Evolutionary conservation across 1,140 invertebrate species (phyloP), one percentile per base, ranked within the genome.

Genomic region (Micrasema minimum): DNA sequence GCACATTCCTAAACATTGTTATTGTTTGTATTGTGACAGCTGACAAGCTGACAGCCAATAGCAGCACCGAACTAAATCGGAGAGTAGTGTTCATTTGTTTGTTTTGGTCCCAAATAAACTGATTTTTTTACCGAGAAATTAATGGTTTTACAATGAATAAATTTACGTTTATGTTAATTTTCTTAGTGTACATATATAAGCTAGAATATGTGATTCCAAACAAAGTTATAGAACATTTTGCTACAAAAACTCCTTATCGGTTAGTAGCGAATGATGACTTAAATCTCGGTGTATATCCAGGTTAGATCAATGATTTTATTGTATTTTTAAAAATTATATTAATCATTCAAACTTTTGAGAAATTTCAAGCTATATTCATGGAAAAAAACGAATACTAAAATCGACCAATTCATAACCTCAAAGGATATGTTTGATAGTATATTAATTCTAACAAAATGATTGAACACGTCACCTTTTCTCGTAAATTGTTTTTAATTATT

Each of bases 161-260:
- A 31, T 37, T 65, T 7, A 41, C 59, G 6, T 22, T 62, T 41
- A 62, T 41, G 35, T 18, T 62, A n/a, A 59, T 59, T 14, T 41
- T 59, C 20, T 20, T 59, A 9, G 35, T 22, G 16, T 41, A 31
- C 4, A n/a, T 66, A 16, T 14, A 50, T 14, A 16, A 18, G 20
- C 38, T 51, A 20, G 16, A 50, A 31, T 48, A 38, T 38, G 48
- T 66, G 14, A 14, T 20, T 22, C 14, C 37, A 18, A 26, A 55
- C 16, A 22, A 23, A 57, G 59, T 71, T 57, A 38, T 57, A 55
- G 26, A 71, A 12, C 22, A 76, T 80, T 72, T 78, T 35, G 85
- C 82, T 10, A 84, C 87, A 1, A 89, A 86, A 79, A 88, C 88
- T 7, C 87, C 89, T 2, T 91, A 91, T 75, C 83, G 89, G 72